Percentiles rank a stretch among this genome's conserved stretches.
These are phyloP conservation scores for Ypsolopha sequella DNA, from an alignment of 2,888 invertebrate species.

Conservation along the genomic window DNA sequence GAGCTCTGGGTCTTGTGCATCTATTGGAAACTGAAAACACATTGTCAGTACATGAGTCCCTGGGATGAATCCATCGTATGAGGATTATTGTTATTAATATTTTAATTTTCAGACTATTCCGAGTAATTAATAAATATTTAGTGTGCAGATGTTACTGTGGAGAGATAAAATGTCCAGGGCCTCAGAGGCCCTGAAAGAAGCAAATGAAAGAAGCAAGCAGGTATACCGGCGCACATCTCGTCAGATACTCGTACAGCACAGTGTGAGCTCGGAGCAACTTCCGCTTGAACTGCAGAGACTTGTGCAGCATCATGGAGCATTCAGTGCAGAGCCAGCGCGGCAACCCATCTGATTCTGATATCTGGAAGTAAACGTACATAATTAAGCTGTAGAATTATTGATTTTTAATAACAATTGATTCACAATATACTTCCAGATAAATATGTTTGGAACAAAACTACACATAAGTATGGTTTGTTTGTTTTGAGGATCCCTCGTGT, in stretches of 20 bases:
- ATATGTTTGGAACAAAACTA: too few relatives aligned
- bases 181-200: neutral
- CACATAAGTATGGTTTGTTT: too few relatives aligned
- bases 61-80: too few relatives aligned
- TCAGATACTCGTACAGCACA: slow-evolving; percentile 40
- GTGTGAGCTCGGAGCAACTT: slow-evolving; percentile 36
- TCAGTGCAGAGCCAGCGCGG: slow-evolving; percentile 47
- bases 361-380: slow-evolving; percentile 27
- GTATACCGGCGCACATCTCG: slow-evolving; percentile 49
- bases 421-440: too few relatives aligned
- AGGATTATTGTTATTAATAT: too few relatives aligned
- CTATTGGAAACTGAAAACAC: slow-evolving; percentile 47
- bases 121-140: too few relatives aligned
- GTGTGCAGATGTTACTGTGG: too few relatives aligned
- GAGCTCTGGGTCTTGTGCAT: slow-evolving; percentile 42
- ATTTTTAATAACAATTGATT: neutral
- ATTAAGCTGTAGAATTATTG: too few relatives aligned
- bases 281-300: slow-evolving; percentile 35
- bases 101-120: too few relatives aligned
- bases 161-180: neutral
- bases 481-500: too few relatives aligned
- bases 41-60: too few relatives aligned
- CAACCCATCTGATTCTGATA: slow-evolving; percentile 39
- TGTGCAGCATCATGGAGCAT: slow-evolving; percentile 31
- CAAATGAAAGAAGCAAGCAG: neutral